Conservation (phyloP, 1,140 invertebrate species). For the Euborellia annulipes region DNA sequence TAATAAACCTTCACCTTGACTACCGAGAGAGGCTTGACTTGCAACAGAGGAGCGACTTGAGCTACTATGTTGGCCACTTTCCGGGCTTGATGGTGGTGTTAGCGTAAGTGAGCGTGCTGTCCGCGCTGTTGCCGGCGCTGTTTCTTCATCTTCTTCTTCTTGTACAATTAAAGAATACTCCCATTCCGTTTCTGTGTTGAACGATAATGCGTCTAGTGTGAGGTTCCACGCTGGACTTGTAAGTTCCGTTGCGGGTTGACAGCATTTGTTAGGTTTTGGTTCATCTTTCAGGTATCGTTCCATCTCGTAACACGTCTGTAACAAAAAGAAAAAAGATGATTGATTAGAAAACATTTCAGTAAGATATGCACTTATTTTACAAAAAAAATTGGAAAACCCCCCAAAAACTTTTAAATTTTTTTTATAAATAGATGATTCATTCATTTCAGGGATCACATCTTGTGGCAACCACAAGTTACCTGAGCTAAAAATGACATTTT, state of each 20-base stretch:
- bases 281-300: slow-evolving; percentile 91
- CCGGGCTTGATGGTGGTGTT: slow-evolving; percentile 53
- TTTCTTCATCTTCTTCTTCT: slow-evolving; percentile 28
- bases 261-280: slow-evolving; percentile 34
- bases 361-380: too few relatives aligned
- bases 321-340: slow-evolving; percentile 25
- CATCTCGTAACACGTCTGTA: slow-evolving; percentile 95
- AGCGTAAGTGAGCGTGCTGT: slow-evolving; percentile 27
- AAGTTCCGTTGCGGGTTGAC: not conserved
- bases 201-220: too few relatives aligned
- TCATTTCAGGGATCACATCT: too few relatives aligned
- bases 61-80: slow-evolving; percentile 43
- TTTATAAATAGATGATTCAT: too few relatives aligned
- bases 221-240: too few relatives aligned
- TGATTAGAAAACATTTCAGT: too few relatives aligned
- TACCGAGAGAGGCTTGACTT: slow-evolving; percentile 32
- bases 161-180: slow-evolving; percentile 19
- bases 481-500: too few relatives aligned
- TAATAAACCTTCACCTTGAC: slow-evolving; percentile 22
- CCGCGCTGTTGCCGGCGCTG: slow-evolving; percentile 13
- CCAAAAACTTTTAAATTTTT: too few relatives aligned
- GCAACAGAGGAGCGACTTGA: slow-evolving; percentile 31
- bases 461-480: too few relatives aligned
- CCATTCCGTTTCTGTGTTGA: slow-evolving; percentile 9
- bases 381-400: too few relatives aligned